Base-by-base conservation (phyloP, 1,140 invertebrate genomes). In the Anastatus disparis region DNA sequence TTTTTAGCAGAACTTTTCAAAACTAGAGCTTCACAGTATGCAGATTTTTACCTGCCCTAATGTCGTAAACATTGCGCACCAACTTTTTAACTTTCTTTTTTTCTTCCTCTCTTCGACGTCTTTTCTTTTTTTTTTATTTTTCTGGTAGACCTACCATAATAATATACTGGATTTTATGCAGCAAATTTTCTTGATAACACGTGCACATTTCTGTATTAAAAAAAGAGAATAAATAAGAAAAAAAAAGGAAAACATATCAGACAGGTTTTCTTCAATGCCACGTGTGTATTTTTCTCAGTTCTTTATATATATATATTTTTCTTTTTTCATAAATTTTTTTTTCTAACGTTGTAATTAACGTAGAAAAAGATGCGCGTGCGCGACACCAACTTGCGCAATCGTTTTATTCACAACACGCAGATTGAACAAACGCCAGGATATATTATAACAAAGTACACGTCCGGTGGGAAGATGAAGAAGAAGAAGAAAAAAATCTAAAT, bases 221-320 rank as follows among this genome's bases (percentile, higher is more conserved):
- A 64, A 52, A 64, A 64, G 61, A 52, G 46, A n/a, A n/a, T n/a
- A n/a, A n/a, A n/a, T n/a, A n/a, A n/a, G n/a, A n/a, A n/a, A n/a
- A n/a, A n/a, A n/a, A n/a, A n/a, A n/a, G n/a, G n/a, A 64, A 64
- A 64, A 64, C 52, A 35, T 20, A 31, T 52, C 22, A 24, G 29
- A 64, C 61, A 38, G 46, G 61, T 64, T 64, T 52, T 22, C 26
- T n/a, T 64, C 44, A 64, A 64, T 64, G 61, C 29, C 13, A 26
- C 46, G 26, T 8, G n/a, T 55, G 7, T 55, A n/a, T n/a, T n/a
- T n/a, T n/a, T n/a, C n/a, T n/a, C n/a, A n/a, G n/a, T n/a, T n/a
- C n/a, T n/a, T n/a, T n/a, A n/a, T n/a, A n/a, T n/a, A n/a, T n/a
- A n/a, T n/a, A n/a, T n/a, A n/a, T n/a, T n/a, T n/a, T 53, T 65